phyloP scores from a whole-genome alignment of 2,888 invertebrate species.

The Opisthograptis luteolata region DNA sequence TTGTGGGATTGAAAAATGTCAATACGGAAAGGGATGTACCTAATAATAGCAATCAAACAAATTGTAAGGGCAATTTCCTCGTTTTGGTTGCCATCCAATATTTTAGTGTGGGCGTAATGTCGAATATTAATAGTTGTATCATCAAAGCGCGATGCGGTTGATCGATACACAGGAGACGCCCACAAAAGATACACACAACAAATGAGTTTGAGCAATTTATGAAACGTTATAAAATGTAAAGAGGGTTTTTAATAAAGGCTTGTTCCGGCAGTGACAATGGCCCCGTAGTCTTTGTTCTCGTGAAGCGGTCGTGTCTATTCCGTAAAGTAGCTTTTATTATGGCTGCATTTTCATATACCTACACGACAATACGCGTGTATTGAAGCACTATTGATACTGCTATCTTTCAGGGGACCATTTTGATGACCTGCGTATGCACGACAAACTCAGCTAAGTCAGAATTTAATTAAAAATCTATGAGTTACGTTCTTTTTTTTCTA shows the following conservation, averaged over 20 bases:
- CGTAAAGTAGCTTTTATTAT: constrained; percentile 50
- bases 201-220: constrained; percentile 50
- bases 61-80: constrained; percentile 1
- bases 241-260: constrained; percentile 64
- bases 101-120: constrained; percentile 3
- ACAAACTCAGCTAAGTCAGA: background rate
- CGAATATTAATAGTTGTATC: background rate
- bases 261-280: constrained; percentile 59
- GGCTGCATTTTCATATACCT: constrained; percentile 48
- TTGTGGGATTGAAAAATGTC: constrained; percentile 13
- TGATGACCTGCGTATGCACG: constrained; percentile 1
- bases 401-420: background rate
- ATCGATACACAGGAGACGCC: background rate
- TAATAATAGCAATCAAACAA: constrained; percentile 4
- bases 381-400: background rate
- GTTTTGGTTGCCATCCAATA: constrained; percentile 2
- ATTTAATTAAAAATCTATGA: too few species aligned
- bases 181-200: constrained; percentile 2
- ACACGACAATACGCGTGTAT: background rate
- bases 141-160: background rate
- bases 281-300: constrained; percentile 53
- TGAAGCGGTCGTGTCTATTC: constrained; percentile 47
- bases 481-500: background rate
- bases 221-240: constrained; percentile 57
- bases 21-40: background rate